These are phyloP conservation scores for Diachrysia chrysitis DNA, from an alignment of 2,888 invertebrate species.

Conservation along the genomic window DNA sequence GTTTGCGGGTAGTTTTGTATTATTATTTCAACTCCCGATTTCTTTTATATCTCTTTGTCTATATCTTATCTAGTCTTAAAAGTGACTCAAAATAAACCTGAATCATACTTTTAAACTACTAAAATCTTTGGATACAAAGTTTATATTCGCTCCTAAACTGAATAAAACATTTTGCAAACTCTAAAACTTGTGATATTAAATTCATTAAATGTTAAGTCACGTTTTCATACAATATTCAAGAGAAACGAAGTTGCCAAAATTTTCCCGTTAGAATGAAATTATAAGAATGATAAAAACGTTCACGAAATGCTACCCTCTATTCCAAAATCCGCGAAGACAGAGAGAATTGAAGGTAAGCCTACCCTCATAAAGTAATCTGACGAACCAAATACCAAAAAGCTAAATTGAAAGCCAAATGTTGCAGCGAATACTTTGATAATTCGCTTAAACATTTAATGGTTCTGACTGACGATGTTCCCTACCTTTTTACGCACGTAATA, in stretches of 20 bases:
- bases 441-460: conserved; percentile 45
- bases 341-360: conserved; percentile 18
- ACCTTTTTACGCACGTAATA: conserved; percentile 65
- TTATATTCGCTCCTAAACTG: conserved; percentile 1
- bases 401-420: conserved; percentile 41
- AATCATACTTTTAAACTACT: not conserved
- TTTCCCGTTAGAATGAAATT: conserved; percentile 7
- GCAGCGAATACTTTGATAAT: conserved; percentile 43
- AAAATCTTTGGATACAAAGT: conserved; percentile 2
- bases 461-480: conserved; percentile 49
- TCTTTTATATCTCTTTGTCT: no score
- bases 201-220: conserved; percentile 2
- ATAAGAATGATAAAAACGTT: conserved; percentile 7
- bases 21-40: no score
- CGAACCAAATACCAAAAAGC: conserved; percentile 18
- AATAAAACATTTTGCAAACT: conserved; percentile 4
- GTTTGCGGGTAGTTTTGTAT: no score
- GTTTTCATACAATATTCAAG: conserved; percentile 9
- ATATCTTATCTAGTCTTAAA: not conserved
- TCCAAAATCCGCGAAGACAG: not conserved
- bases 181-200: not conserved
- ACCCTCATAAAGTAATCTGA: conserved; percentile 29
- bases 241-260: conserved; percentile 1
- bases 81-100: not conserved
- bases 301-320: not conserved